phyloP scores from a whole-genome alignment of 1,140 invertebrate genomes.

The Penaeus indicus region DNA sequence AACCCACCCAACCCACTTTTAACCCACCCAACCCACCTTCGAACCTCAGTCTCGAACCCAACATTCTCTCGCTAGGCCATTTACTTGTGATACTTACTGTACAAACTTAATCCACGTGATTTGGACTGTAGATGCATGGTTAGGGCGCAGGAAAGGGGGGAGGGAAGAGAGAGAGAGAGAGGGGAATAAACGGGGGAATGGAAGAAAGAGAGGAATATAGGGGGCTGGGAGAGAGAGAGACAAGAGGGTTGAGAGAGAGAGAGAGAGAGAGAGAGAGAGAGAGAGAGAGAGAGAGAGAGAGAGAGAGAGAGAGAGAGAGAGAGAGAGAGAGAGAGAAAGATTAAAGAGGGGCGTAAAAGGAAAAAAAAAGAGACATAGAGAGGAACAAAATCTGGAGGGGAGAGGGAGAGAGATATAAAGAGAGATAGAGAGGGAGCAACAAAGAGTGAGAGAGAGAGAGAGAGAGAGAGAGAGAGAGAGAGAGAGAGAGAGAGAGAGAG shows the following conservation, averaged over 20 bases:
- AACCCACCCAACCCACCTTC: too few relatives aligned
- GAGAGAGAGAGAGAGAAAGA: background rate
- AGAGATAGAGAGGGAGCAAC: too few relatives aligned
- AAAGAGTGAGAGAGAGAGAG: too few relatives aligned
- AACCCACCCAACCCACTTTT: background rate
- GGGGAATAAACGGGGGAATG: too few relatives aligned
- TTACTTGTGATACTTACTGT: slow-evolving; percentile 32
- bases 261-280: slow-evolving; percentile 29
- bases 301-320: background rate
- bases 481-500: background rate
- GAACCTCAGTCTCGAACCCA: background rate
- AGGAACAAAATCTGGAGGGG: too few relatives aligned
- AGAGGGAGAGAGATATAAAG: too few relatives aligned
- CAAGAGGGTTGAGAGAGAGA: slow-evolving; percentile 32
- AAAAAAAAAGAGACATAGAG: background rate
- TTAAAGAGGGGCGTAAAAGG: background rate
- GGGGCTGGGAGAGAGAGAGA: slow-evolving; percentile 25
- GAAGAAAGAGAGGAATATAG: background rate
- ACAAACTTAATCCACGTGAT: slow-evolving; percentile 12
- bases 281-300: slow-evolving; percentile 4
- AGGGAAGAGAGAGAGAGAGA: too few relatives aligned
- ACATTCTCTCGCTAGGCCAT: slow-evolving; percentile 7
- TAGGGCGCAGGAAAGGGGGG: background rate
- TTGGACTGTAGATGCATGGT: background rate
- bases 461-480: too few relatives aligned